phyloP scores from a whole-genome alignment of 2,888 invertebrate species.

The Netelia fuscicornis region DNA sequence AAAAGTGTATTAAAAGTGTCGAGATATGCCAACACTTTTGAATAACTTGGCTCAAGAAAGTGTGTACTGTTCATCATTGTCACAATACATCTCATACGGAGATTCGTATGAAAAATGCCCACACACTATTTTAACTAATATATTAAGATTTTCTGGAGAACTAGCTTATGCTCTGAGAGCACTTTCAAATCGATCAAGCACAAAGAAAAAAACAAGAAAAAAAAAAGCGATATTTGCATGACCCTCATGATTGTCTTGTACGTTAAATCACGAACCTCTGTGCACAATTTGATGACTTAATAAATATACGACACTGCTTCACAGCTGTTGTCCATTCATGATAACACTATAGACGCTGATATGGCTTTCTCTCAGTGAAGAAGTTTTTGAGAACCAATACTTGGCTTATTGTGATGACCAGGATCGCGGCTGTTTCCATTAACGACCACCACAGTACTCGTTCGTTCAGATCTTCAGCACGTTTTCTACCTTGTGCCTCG shows the following conservation, averaged over 20 bases:
- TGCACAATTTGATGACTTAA: slow-evolving; percentile 6
- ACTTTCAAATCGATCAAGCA: neutral
- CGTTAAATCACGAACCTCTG: neutral
- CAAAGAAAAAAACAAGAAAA: slow-evolving; percentile 2
- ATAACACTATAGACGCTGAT: slow-evolving; percentile 71
- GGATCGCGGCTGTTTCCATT: slow-evolving; percentile 93
- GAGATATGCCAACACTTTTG: neutral
- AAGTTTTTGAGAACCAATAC: slow-evolving; percentile 96
- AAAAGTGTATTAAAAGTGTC: neutral
- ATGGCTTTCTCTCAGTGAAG: slow-evolving; percentile 87
- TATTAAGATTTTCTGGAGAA: slow-evolving; percentile 4
- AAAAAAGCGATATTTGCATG: neutral
- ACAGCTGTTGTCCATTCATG: neutral
- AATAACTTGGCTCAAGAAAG: neutral
- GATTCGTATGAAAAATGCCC: slow-evolving; percentile 31
- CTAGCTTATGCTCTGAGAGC: neutral
- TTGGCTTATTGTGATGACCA: slow-evolving; percentile 95
- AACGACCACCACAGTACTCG: slow-evolving; percentile 97
- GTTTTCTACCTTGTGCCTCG: slow-evolving; percentile 97
- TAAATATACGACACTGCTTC: slow-evolving; percentile 28
- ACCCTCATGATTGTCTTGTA: slow-evolving; percentile 13
- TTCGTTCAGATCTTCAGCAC: slow-evolving; percentile 98
- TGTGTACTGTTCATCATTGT: neutral
- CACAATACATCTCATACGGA: neutral
- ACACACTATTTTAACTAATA: neutral